Evolutionary conservation across 2,113 vertebrate species (phyloP), one percentile per base, ranked within the genome.

Genomic region (Elachura formosa): DNA sequence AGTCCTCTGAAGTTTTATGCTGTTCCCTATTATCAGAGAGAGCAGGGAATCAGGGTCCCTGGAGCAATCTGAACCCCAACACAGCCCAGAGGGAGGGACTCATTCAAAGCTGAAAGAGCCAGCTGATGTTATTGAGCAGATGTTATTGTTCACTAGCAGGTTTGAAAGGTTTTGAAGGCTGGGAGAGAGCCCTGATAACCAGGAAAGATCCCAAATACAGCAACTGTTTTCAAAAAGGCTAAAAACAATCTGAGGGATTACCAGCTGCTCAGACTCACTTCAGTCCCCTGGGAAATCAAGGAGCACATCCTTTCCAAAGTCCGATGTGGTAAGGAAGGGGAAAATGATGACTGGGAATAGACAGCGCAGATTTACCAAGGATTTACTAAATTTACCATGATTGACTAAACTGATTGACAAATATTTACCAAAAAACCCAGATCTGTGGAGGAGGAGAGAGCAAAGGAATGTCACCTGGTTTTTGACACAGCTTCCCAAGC

Each of bases 351-450:
- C 58, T 63, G 51, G 54, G 29, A 92, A 92, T 3, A 90, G 51
- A 38, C 59, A 93, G 59, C 25, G 9, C 11, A 79, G 74, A 67
- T 71, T 90, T 88, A 71, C 51, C 46, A 21, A 2, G 41, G 75
- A 80, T 94, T 94, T 95, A 88, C 72, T 96, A 81, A 75, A 91
- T 94, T 71, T 93, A 84, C 48, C 17, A 33, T 28, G 34, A 67
- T 43, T 83, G 46, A 80, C 63, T 83, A 69, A 90, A 94, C 18
- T 34, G 29, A 41, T 76, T 76, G 34, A 33, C 55, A 91, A 78
- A n/a, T 62, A 84, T 34, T 92, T 83, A 88, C 80, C 67, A 88
- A 48, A 75, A 91, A 41, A 36, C 14, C 14, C 7, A 34, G 33
- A 83, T 69, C n/a, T 83, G 58, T 18, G n/a, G 46, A 29, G 36